Conservation (phyloP, 2,113 vertebrate genomes). For the Aegithalos caudatus region DNA sequence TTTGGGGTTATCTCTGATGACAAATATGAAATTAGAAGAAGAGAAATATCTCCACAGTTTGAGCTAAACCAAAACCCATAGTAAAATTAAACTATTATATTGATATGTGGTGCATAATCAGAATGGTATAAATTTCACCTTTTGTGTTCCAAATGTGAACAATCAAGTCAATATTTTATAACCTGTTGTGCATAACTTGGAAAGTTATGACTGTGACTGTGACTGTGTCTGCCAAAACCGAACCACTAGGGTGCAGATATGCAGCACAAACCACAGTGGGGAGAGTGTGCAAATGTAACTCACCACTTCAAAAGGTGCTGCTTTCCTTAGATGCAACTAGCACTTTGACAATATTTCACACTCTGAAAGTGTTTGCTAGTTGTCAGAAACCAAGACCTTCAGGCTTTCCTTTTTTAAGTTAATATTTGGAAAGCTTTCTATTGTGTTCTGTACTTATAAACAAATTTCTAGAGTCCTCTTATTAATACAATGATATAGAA, state of each 20-base stretch:
- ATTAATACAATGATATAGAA: not conserved
- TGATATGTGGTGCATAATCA: not conserved
- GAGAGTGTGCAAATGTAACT: not conserved
- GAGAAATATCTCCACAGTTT: not conserved
- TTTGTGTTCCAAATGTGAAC: not conserved
- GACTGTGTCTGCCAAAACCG: not conserved
- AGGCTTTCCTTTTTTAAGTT: not conserved
- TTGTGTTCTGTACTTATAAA: not conserved
- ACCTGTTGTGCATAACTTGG: not conserved
- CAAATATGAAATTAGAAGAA: not conserved
- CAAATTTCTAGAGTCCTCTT: not conserved
- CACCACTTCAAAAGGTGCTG: not conserved
- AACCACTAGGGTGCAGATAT: constrained; percentile 49
- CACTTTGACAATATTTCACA: not conserved
- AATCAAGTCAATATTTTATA: not conserved
- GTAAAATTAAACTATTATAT: not conserved
- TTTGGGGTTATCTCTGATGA: not conserved
- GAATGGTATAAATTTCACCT: not conserved
- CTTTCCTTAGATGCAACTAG: not conserved
- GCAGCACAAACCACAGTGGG: constrained; percentile 7
- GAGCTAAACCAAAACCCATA: not conserved
- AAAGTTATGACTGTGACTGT: no score
- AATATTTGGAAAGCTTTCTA: not conserved
- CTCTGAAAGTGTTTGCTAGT: not conserved
- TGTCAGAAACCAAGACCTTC: not conserved